Base-by-base conservation (phyloP, 2,797 vertebrate species). In the Knipowitschia caucasica region DNA sequence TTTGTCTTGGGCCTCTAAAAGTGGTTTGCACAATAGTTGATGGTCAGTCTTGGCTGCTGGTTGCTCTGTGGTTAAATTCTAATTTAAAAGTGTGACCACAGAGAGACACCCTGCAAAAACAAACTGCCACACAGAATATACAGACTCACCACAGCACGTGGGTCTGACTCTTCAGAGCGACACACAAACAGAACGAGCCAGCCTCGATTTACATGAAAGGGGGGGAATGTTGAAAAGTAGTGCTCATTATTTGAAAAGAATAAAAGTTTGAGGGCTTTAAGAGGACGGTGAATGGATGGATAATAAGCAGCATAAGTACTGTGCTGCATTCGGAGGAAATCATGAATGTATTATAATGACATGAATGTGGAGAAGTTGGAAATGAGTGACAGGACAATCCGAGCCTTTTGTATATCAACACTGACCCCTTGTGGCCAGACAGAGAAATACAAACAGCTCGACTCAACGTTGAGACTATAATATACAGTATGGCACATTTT, bases 361-460 rank as follows among this genome's bases (percentile, higher is more conserved):
- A 49, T 55, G 34, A 62, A 50, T 31, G 23, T 4, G 18, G 9
- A 9, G 44, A 50, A 56, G 59, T n/a, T 23, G 8, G 17, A 54
- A 59, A 29, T 10, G 46, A 50, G 50, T 15, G 23, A 27, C 58
- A 47, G 59, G 47, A 44, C 9, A 14, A 7, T 4, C 11, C 7
- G 33, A 43, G 42, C 24, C 56, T 82, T 83, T 20, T 61, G 53
- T 71, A 72, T 72, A 73, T 53, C 88, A 85, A 88, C 78, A 89
- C 86, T 87, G 86, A 84, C 88, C 86, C 83, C 89, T 86, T 83
- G 85, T 77, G 89, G 44, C 53, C 2, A 1, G 11, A 51, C 4
- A 26, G 1, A 39, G 46, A 14, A 66, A 47, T 14, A 50, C 27
- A 17, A 44, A 30, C 24, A 21, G 7, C 26, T 58, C 71, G 49